Base-by-base conservation (phyloP, 1,140 invertebrate genomes). In the Zophobas atratus region DNA sequence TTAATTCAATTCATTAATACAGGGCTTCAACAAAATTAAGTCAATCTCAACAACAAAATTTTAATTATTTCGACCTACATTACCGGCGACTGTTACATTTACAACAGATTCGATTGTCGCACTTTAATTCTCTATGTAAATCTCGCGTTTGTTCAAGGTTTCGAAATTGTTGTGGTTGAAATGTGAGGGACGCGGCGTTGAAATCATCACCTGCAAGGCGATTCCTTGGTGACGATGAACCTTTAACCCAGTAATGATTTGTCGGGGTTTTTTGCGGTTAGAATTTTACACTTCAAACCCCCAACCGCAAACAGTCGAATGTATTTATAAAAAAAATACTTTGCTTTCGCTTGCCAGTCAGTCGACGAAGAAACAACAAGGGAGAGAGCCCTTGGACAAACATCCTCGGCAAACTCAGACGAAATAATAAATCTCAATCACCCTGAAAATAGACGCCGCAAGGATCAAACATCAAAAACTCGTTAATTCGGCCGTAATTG, bases 1-100 rank as follows among this genome's bases (percentile, higher is more conserved):
- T 60, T 60, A 60, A 60, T 60, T 39, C 8, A 39, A 60, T 60
- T 60, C 33, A 35, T 46, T 46, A 46, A 46, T 46, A 46, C 43
- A 8, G 43, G 3, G 43, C 3, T 8, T 8, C 43, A 46, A 46
- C 3, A 46, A 46, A 46, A 3, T 46, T 46, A 46, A 46, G 43
- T 8, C 8, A 8, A 8, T 4, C 43, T 46, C 43, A 3, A 46
- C 3, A 46, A 4, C 3, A 46, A 3, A 8, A 8, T 46, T 46
- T 60, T 60, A 6, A 36, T 35, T 36, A 60, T 60, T 36, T 60
- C 38, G 56, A 60, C 56, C 56, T 39, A 46, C 3, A 46, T 46
- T 8, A 8, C 20, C 3, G 43, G 43, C 43, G 43, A 46, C 3
- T 4, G 43, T 3, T 46, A 46, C 43, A 46, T 8, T 46, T 46